A percentile compares a stretch with the other conserved stretches of the same genome.
Conservation (phyloP, 2,888 invertebrate species). For the Prosapia bicincta region DNA sequence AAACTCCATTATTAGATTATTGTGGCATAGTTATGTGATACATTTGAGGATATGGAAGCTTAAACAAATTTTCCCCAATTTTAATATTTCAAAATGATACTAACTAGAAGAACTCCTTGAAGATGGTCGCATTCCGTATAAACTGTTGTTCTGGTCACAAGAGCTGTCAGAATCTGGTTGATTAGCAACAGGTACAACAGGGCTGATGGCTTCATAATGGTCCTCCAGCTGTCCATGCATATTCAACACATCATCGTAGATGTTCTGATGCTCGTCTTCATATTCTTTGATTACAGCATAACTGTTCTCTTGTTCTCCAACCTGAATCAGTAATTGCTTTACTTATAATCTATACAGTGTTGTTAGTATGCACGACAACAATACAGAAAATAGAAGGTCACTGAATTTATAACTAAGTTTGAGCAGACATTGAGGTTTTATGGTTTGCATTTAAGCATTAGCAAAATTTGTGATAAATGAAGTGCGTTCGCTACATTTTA, state of each 20-base stretch:
- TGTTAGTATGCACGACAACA: background rate
- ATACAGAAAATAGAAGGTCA: background rate
- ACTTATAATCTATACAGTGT: background rate
- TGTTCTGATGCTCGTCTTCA: slow-evolving; percentile 34
- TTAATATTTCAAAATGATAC: background rate
- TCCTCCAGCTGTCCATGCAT: slow-evolving; percentile 13
- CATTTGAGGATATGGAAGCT: too few relatives aligned
- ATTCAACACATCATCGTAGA: slow-evolving; percentile 40
- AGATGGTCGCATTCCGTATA: slow-evolving; percentile 40
- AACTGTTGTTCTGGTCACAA: slow-evolving; percentile 42
- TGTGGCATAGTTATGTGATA: too few relatives aligned
- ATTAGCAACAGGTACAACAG: slow-evolving; percentile 32
- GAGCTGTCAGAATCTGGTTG: slow-evolving; percentile 38
- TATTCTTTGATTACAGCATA: slow-evolving; percentile 32
- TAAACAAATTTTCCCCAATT: background rate
- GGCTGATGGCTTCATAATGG: slow-evolving; percentile 55
- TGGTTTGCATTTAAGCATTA: too few relatives aligned
- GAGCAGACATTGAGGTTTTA: too few relatives aligned
- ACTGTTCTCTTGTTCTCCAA: slow-evolving; percentile 29
- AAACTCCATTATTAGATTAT: too few relatives aligned
- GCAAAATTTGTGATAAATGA: too few relatives aligned
- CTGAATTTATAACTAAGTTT: too few relatives aligned
- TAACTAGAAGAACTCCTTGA: slow-evolving; percentile 38
- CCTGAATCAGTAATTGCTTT: background rate
- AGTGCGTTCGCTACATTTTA: too few relatives aligned